These are phyloP conservation scores for Trissoscelio sp. DNA, from an alignment of 2,888 invertebrate species.

Conservation along the genomic window DNA sequence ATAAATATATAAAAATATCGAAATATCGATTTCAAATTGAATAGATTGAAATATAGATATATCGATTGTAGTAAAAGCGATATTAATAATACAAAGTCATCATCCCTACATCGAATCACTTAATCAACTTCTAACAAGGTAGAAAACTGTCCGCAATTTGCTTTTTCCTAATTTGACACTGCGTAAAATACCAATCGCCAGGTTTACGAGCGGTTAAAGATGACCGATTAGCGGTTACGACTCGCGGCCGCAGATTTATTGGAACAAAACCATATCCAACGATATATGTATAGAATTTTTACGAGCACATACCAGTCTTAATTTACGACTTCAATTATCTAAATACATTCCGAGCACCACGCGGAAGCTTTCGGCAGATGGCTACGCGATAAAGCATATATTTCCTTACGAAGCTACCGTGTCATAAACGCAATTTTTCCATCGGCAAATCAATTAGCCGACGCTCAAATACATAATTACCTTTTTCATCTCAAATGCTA, in stretches of 20 bases:
- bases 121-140: slow-evolving; percentile 15
- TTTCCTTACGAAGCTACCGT: slow-evolving; percentile 68
- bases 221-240: slow-evolving; percentile 56
- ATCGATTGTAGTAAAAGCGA: too few species aligned
- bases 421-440: slow-evolving; percentile 68
- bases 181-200: slow-evolving; percentile 13
- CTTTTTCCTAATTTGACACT: slow-evolving; percentile 45
- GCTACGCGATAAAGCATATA: slow-evolving; percentile 42
- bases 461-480: not conserved
- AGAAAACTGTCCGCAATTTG: slow-evolving; percentile 23
- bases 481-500: not conserved
- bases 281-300: slow-evolving; percentile 56
- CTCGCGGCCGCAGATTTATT: slow-evolving; percentile 43
- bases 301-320: slow-evolving; percentile 46
- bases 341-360: slow-evolving; percentile 50
- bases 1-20: too few species aligned
- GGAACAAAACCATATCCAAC: slow-evolving; percentile 51
- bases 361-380: slow-evolving; percentile 47
- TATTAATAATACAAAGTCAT: too few species aligned
- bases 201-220: slow-evolving; percentile 46
- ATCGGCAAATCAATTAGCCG: slow-evolving; percentile 19
- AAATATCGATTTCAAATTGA: too few species aligned
- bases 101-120: slow-evolving; percentile 5
- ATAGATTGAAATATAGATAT: too few species aligned
- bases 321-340: slow-evolving; percentile 64